Conservation (phyloP, 2,888 invertebrate species). For the Limenitis camilla region DNA sequence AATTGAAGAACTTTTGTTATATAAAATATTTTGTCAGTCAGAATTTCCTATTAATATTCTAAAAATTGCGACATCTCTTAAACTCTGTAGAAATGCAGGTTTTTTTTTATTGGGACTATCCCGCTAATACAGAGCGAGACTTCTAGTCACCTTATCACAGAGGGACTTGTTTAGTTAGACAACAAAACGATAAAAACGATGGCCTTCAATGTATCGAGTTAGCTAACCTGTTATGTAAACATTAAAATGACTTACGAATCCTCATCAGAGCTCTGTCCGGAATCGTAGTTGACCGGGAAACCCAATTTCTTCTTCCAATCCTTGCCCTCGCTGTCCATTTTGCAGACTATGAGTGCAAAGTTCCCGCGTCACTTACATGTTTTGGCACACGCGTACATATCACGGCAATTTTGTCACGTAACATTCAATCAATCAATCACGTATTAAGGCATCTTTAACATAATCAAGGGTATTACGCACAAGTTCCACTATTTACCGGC, state of each 20-base stretch:
- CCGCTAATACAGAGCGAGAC: too few species aligned
- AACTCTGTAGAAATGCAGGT: too few species aligned
- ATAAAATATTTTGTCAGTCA: too few species aligned
- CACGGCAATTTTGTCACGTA: not conserved
- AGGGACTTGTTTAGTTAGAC: too few species aligned
- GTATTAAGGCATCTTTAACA: not conserved
- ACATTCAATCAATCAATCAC: not conserved
- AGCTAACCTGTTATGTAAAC: conserved; percentile 13
- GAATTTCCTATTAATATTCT: too few species aligned
- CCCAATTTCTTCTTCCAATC: conserved; percentile 70
- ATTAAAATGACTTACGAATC: conserved; percentile 54
- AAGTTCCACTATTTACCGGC: conserved; percentile 19
- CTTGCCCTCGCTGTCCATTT: conserved; percentile 56
- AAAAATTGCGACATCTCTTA: too few species aligned
- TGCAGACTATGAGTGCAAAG: conserved; percentile 23
- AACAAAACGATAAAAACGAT: conserved; percentile 1
- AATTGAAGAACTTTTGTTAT: too few species aligned
- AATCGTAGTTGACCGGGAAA: conserved; percentile 66
- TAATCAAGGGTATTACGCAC: conserved; percentile 1
- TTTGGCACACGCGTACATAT: conserved; percentile 9
- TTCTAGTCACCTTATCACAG: too few species aligned
- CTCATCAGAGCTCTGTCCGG: conserved; percentile 65
- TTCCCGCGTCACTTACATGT: conserved; percentile 23
- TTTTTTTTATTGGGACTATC: too few species aligned
- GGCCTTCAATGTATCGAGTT: conserved; percentile 13